phyloP scores from a whole-genome alignment of 1,140 invertebrate species.

The Drosophila yakuba region DNA sequence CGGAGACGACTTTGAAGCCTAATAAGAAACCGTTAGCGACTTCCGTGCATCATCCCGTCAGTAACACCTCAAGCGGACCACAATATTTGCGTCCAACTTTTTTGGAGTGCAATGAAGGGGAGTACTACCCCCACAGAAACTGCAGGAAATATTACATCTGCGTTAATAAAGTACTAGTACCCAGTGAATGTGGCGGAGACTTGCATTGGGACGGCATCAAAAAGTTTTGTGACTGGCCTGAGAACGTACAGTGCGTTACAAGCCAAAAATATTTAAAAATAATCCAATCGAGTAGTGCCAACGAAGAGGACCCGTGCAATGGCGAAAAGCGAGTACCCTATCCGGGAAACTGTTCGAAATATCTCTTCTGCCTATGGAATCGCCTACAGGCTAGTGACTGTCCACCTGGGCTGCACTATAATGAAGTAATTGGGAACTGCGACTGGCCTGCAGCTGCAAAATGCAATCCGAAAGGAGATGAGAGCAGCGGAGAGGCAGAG shows the following conservation, averaged over 20 bases:
- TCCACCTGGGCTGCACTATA: conserved; percentile 92
- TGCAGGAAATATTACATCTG: conserved; percentile 83
- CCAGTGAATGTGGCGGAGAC: conserved; percentile 87
- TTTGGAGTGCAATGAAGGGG: conserved; percentile 84
- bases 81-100: conserved; percentile 13
- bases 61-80: conserved; percentile 15
- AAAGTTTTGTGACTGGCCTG: conserved; percentile 90
- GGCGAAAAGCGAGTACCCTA: conserved; percentile 88
- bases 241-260: conserved; percentile 80
- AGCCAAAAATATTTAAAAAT: conserved; percentile 68
- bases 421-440: conserved; percentile 88
- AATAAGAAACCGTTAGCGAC: conserved; percentile 35
- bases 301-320: conserved; percentile 86
- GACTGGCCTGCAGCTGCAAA: conserved; percentile 92
- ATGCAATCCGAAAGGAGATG: conserved; percentile 85
- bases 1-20: conserved; percentile 11
- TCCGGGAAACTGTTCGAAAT: conserved; percentile 90
- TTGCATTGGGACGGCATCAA: conserved; percentile 90
- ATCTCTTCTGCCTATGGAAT: conserved; percentile 92
- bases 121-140: conserved; percentile 85
- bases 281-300: conserved; percentile 54
- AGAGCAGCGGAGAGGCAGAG: conserved; percentile 1
- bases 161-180: conserved; percentile 66
- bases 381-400: conserved; percentile 90
- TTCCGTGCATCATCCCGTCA: neutral